Percentiles rank a stretch among this genome's conserved stretches.
phyloP scores from a whole-genome alignment of 2,888 invertebrate genomes.

The Napeogenes inachia region DNA sequence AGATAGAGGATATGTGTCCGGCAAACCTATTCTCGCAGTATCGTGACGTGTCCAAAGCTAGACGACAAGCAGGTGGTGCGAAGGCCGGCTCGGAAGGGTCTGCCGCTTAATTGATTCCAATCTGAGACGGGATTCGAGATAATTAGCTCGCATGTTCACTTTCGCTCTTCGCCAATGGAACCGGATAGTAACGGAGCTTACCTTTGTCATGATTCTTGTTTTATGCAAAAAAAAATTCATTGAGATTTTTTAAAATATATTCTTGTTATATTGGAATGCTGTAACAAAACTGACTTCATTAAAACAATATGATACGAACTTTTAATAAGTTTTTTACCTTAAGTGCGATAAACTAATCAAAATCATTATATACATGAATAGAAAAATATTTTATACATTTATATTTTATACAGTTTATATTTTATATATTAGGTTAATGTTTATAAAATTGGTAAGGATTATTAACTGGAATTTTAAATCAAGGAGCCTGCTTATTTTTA shows the following conservation, averaged over 20 bases:
- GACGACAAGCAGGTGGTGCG: conserved; percentile 60
- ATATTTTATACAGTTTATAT: too few relatives aligned
- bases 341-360: too few relatives aligned
- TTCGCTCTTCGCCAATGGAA: conserved; percentile 45
- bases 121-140: conserved; percentile 60
- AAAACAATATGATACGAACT: too few relatives aligned
- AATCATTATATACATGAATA: too few relatives aligned
- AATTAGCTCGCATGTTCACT: conserved; percentile 54
- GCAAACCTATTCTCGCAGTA: background rate
- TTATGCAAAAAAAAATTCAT: too few relatives aligned
- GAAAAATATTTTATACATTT: too few relatives aligned
- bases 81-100: conserved; percentile 60
- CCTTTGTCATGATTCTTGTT: background rate
- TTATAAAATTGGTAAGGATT: background rate
- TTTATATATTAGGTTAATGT: too few relatives aligned
- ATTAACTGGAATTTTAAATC: conserved; percentile 4
- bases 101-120: conserved; percentile 72
- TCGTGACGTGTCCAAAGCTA: conserved; percentile 16
- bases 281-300: too few relatives aligned
- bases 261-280: too few relatives aligned
- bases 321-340: too few relatives aligned
- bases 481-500: conserved; percentile 18
- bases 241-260: too few relatives aligned
- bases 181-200: conserved; percentile 30
- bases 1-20: background rate